Evolutionary conservation across 2,888 invertebrate species (phyloP).

Genomic region (Megamerina dolium): DNA sequence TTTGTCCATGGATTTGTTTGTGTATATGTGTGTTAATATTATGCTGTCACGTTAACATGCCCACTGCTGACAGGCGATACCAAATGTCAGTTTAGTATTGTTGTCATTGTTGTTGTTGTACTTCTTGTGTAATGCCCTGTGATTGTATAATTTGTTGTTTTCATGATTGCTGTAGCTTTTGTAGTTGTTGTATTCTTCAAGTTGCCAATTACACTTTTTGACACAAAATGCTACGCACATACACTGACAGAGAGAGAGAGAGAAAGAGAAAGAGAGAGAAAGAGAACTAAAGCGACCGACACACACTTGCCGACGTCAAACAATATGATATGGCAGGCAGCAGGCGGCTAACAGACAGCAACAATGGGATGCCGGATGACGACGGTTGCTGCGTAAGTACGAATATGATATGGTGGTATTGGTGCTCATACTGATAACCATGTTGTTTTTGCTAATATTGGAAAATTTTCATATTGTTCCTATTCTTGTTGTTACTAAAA

Average conservation of each 20-base stretch:
- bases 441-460: background rate
- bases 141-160: too few relatives aligned
- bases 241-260: too few relatives aligned
- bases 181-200: constrained; percentile 19
- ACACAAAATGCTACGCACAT: constrained; percentile 28
- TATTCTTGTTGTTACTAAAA: constrained; percentile 27
- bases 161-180: constrained; percentile 3
- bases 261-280: too few relatives aligned
- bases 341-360: constrained; percentile 2
- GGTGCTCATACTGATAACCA: constrained; percentile 6
- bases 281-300: too few relatives aligned
- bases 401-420: background rate
- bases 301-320: too few relatives aligned
- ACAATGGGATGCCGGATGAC: constrained; percentile 17
- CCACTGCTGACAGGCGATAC: constrained; percentile 35
- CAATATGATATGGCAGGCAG: too few relatives aligned
- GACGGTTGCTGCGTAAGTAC: constrained; percentile 5
- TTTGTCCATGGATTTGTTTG: too few relatives aligned
- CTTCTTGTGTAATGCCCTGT: too few relatives aligned
- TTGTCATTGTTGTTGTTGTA: background rate
- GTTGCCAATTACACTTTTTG: constrained; percentile 44
- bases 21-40: too few relatives aligned
- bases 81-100: background rate
- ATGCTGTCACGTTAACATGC: constrained; percentile 40
- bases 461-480: too few relatives aligned